These are phyloP conservation scores for Temnopleurus reevesii DNA, from an alignment of 53 echinoderm and acorn worm species.

Conservation along the genomic window DNA sequence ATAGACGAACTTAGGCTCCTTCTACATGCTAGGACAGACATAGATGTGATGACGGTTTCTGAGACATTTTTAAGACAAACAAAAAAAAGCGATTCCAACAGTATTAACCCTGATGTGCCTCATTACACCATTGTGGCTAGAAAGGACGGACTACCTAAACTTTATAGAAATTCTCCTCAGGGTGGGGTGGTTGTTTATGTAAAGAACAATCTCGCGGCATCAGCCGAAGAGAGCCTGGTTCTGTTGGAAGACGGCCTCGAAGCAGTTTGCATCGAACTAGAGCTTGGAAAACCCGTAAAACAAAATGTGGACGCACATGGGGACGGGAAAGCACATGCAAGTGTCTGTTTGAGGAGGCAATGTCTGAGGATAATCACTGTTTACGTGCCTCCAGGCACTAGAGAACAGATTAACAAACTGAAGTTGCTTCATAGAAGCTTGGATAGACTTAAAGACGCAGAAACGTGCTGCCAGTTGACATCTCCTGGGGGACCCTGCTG, in stretches of 20 bases:
- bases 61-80: not conserved
- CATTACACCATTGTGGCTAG: slow-evolving; percentile 17
- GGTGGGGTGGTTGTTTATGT: slow-evolving; percentile 17
- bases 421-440: not conserved
- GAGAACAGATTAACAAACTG: not conserved
- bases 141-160: not conserved
- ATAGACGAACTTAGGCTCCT: not conserved
- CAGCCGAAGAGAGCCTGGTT: not conserved
- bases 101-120: no score
- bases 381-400: not conserved
- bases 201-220: not conserved
- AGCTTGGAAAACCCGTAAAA: not conserved
- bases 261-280: not conserved
- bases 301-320: not conserved
- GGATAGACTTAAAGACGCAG: not conserved
- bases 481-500: not conserved
- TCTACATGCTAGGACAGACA: not conserved
- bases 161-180: not conserved
- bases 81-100: not conserved
- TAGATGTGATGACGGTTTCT: not conserved
- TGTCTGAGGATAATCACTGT: not conserved
- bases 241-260: not conserved
- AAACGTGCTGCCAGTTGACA: not conserved
- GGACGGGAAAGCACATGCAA: not conserved
- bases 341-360: not conserved